A percentile compares a stretch with the other conserved stretches of the same genome.
These are phyloP conservation scores for Apomyelois bistriatella DNA, from an alignment of 2,888 invertebrate genomes.

Conservation along the genomic window DNA sequence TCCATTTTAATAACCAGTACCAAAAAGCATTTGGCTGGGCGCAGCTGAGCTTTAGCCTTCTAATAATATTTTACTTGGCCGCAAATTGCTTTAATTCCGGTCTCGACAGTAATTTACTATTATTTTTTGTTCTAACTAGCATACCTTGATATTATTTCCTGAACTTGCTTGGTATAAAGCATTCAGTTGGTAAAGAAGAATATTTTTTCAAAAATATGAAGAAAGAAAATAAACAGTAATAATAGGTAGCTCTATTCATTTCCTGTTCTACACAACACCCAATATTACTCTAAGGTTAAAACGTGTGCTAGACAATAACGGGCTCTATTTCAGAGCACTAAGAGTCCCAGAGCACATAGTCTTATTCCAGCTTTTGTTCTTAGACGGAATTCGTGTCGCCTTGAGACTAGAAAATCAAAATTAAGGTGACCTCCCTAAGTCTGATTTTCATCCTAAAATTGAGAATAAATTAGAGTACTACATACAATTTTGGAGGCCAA, in stretches of 20 bases:
- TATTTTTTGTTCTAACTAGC: too few species aligned
- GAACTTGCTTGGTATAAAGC: too few species aligned
- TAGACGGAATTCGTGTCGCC: constrained; percentile 52
- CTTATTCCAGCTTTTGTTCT: constrained; percentile 54
- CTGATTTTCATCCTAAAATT: constrained; percentile 26
- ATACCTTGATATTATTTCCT: too few species aligned
- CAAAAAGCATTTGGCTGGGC: too few species aligned
- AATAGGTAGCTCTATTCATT: constrained; percentile 32
- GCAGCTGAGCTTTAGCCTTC: too few species aligned
- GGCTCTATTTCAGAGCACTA: constrained; percentile 34
- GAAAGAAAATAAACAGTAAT: not conserved
- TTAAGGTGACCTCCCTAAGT: constrained; percentile 45
- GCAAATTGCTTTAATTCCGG: too few species aligned
- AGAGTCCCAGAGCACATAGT: constrained; percentile 34
- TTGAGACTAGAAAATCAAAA: constrained; percentile 53
- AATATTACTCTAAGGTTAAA: constrained; percentile 50
- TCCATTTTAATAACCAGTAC: too few species aligned
- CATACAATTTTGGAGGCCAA: constrained; percentile 31
- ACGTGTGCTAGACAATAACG: constrained; percentile 31
- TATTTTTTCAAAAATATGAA: not conserved
- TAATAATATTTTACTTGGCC: too few species aligned
- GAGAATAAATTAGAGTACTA: constrained; percentile 26
- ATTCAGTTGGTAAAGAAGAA: too few species aligned
- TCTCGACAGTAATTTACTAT: too few species aligned
- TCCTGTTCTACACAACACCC: constrained; percentile 48